phyloP scores from a whole-genome alignment of 2,888 invertebrate species.

The Rhyacophila evoluta region DNA sequence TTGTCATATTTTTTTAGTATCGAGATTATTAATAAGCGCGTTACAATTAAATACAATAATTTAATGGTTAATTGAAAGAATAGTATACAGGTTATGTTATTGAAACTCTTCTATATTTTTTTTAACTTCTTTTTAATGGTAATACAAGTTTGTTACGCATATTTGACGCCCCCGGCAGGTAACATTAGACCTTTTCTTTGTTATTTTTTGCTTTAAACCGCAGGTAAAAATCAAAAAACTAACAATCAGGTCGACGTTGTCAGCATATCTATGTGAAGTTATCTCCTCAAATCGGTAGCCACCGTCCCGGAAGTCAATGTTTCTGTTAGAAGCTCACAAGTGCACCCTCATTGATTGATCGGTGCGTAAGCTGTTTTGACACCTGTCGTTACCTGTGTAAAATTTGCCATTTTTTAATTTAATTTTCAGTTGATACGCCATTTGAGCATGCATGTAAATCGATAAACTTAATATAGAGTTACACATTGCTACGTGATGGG shows the following conservation, averaged over 20 bases:
- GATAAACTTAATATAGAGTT: background rate
- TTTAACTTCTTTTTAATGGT: background rate
- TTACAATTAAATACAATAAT: too few relatives aligned
- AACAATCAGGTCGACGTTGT: background rate
- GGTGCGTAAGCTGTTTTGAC: slow-evolving; percentile 51
- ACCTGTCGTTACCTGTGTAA: slow-evolving; percentile 45
- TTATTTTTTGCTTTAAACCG: background rate
- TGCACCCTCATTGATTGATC: slow-evolving; percentile 45
- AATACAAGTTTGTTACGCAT: background rate
- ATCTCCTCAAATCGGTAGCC: background rate
- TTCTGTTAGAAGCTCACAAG: background rate
- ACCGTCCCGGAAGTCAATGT: background rate
- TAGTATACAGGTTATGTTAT: too few relatives aligned
- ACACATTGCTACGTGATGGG: background rate
- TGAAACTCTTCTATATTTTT: background rate
- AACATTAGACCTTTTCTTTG: background rate
- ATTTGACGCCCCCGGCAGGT: background rate
- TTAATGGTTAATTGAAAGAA: too few relatives aligned
- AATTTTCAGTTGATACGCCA: background rate
- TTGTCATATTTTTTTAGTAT: too few relatives aligned
- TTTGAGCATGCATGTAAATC: background rate
- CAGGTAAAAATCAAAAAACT: background rate
- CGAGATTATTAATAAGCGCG: too few relatives aligned
- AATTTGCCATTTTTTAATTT: background rate
- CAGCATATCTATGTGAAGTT: background rate